These are phyloP conservation scores for Coronaproctus castanopsis DNA, from an alignment of 2,888 invertebrate genomes.

Conservation along the genomic window DNA sequence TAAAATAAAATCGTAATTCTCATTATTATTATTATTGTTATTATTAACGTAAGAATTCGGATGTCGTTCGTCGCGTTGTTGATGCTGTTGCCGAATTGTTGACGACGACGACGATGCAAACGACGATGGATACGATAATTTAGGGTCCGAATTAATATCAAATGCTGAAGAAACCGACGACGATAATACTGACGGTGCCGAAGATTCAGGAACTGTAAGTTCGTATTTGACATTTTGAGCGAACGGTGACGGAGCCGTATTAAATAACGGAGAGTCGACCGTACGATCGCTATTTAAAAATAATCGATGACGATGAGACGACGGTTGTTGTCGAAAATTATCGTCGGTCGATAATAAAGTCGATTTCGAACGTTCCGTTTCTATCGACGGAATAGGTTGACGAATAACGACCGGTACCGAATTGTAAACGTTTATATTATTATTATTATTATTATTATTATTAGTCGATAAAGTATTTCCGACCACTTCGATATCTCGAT, in stretches of 20 bases:
- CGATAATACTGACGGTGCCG: slow-evolving; percentile 4
- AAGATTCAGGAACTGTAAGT: slow-evolving; percentile 12
- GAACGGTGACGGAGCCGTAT: slow-evolving; percentile 2
- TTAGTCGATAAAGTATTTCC: not conserved
- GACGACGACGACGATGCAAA: too few relatives aligned
- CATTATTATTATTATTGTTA: too few relatives aligned
- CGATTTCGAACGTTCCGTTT: not conserved
- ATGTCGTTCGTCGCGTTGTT: too few relatives aligned
- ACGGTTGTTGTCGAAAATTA: not conserved
- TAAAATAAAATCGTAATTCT: too few relatives aligned
- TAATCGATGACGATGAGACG: slow-evolving; percentile 1
- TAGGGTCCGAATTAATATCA: not conserved
- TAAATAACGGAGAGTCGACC: slow-evolving; percentile 5
- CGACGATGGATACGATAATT: too few relatives aligned
- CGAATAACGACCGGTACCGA: too few relatives aligned
- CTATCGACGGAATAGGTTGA: not conserved
- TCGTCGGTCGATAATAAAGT: too few relatives aligned
- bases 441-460: not conserved
- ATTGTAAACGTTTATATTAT: not conserved
- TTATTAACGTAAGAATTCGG: too few relatives aligned
- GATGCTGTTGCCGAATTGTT: not conserved
- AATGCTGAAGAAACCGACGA: not conserved
- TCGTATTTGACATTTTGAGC: slow-evolving; percentile 6
- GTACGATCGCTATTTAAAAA: too few relatives aligned
- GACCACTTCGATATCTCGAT: not conserved